Conservation (phyloP, 1,140 invertebrate species). For the Hydropsyche tenuis region DNA sequence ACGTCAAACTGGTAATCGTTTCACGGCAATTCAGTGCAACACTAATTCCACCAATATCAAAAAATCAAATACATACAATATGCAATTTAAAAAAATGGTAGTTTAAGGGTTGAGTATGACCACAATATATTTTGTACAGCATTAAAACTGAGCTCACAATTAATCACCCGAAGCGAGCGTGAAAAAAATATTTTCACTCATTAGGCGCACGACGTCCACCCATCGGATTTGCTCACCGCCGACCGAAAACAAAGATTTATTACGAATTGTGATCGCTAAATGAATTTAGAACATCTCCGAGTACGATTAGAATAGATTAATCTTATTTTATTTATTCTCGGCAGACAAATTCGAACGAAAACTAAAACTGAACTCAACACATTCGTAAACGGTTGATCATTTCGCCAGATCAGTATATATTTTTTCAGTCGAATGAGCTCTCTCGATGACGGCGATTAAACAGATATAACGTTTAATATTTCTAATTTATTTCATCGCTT, state of each 20-base stretch:
- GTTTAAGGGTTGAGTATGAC: background rate
- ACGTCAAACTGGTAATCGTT: no score
- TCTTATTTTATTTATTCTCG: no score
- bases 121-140: background rate
- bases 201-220: background rate
- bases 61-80: no score
- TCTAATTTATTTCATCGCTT: slow-evolving; percentile 1
- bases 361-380: background rate
- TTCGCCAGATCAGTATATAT: no score
- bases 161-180: background rate
- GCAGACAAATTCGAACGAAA: background rate
- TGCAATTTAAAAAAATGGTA: no score
- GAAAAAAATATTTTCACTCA: background rate
- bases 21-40: no score
- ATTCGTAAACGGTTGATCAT: background rate
- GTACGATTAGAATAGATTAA: no score
- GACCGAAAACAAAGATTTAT: no score
- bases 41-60: no score
- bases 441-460: background rate
- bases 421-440: background rate
- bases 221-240: background rate
- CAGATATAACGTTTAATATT: background rate
- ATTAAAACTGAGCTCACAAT: slow-evolving; percentile 20
- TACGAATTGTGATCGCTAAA: no score
- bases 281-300: no score